Evolutionary conservation across 2,113 vertebrate species (phyloP).

Genomic region (Cacatua alba): DNA sequence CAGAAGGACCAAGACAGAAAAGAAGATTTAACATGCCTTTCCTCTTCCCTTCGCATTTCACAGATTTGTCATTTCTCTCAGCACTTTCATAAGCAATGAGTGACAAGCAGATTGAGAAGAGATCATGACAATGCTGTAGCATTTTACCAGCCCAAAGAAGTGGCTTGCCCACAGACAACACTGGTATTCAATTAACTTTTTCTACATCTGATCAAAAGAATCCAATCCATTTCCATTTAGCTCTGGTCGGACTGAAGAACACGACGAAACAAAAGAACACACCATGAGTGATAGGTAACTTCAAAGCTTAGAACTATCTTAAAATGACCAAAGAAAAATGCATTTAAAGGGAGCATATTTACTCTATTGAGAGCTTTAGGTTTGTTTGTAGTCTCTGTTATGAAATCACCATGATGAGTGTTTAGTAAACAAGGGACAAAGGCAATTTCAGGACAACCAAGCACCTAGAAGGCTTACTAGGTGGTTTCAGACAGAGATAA

Average conservation of each 20-base stretch:
- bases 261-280: not conserved
- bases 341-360: not conserved
- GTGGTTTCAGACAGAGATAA: not conserved
- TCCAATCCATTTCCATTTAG: not conserved
- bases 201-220: not conserved
- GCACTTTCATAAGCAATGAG: not conserved
- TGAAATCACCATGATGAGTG: not conserved
- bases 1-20: not conserved
- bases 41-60: not conserved
- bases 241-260: not conserved
- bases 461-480: not conserved
- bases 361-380: not conserved
- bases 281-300: not conserved
- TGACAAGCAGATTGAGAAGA: constrained; percentile 4
- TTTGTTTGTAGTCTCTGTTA: not conserved
- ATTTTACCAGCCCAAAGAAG: not conserved
- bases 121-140: not conserved
- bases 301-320: not conserved
- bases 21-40: not conserved
- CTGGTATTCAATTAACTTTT: not conserved
- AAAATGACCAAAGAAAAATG: not conserved
- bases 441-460: not conserved
- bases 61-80: constrained; percentile 14
- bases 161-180: not conserved
- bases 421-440: not conserved